phyloP scores from a whole-genome alignment of 2,797 vertebrate species.

The Caiman crocodilus region DNA sequence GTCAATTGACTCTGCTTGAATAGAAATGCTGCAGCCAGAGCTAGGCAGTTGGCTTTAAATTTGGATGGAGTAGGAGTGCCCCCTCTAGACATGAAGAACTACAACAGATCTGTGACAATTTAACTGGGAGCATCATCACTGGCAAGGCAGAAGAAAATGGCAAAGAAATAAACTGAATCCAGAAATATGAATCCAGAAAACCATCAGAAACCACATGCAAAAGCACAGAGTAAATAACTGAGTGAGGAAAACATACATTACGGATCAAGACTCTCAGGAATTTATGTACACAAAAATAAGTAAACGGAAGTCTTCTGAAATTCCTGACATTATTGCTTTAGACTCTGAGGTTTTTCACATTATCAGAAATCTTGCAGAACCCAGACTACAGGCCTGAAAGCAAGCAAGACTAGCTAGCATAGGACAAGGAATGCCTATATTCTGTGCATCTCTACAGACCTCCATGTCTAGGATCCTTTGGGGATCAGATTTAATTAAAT shows the following conservation, averaged over 20 bases:
- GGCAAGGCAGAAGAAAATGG: neutral
- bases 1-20: too few relatives aligned
- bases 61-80: too few relatives aligned
- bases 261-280: neutral
- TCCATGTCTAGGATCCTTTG: neutral
- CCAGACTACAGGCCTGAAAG: neutral
- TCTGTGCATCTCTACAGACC: neutral
- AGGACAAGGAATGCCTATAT: neutral
- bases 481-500: neutral
- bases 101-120: neutral
- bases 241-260: neutral
- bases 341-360: neutral
- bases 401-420: neutral
- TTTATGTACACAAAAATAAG: neutral
- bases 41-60: too few relatives aligned
- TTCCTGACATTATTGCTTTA: neutral
- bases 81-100: too few relatives aligned
- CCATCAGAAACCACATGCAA: neutral
- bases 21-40: too few relatives aligned
- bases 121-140: neutral
- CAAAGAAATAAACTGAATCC: neutral
- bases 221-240: neutral
- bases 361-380: neutral
- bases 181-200: neutral
- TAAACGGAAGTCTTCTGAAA: neutral